phyloP scores from a whole-genome alignment of 1,140 invertebrate genomes.

The Phenacoccus solenopsis region DNA sequence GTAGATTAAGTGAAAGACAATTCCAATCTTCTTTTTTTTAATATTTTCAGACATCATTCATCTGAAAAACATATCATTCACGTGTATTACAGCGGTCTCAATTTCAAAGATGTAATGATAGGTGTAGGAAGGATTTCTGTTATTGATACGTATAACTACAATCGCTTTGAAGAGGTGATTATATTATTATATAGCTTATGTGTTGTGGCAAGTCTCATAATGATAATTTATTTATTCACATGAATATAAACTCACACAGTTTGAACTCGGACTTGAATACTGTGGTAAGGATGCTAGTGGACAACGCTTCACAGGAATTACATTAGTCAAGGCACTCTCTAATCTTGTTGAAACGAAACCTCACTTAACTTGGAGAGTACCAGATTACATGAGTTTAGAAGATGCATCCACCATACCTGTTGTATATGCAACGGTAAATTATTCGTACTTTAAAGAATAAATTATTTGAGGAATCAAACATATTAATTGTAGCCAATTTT shows the following conservation, averaged over 20 bases:
- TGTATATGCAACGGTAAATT: constrained; percentile 71
- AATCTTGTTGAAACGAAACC: constrained; percentile 75
- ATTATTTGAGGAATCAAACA: too few relatives aligned
- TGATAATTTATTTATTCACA: too few relatives aligned
- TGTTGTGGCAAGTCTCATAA: too few relatives aligned
- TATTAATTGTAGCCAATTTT: too few relatives aligned
- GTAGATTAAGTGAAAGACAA: too few relatives aligned
- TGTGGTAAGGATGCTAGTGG: constrained; percentile 62
- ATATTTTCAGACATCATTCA: too few relatives aligned
- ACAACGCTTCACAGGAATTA: constrained; percentile 81
- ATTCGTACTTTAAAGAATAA: too few relatives aligned
- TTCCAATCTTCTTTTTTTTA: too few relatives aligned
- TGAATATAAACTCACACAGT: too few relatives aligned
- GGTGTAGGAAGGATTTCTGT: constrained; percentile 52
- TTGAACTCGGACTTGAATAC: constrained; percentile 91
- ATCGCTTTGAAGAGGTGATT: not conserved
- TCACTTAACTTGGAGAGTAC: constrained; percentile 80
- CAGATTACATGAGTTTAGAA: constrained; percentile 73
- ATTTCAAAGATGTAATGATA: constrained; percentile 67
- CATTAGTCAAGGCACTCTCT: constrained; percentile 73
- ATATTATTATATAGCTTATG: too few relatives aligned
- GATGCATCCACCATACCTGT: constrained; percentile 89
- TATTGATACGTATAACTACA: not conserved
- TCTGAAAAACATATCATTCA: constrained; percentile 19
- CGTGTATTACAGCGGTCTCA: constrained; percentile 51